Percentiles rank a stretch among this genome's conserved stretches.
These are phyloP conservation scores for Itoplectis maculator DNA, from an alignment of 2,888 invertebrate species.

Conservation along the genomic window DNA sequence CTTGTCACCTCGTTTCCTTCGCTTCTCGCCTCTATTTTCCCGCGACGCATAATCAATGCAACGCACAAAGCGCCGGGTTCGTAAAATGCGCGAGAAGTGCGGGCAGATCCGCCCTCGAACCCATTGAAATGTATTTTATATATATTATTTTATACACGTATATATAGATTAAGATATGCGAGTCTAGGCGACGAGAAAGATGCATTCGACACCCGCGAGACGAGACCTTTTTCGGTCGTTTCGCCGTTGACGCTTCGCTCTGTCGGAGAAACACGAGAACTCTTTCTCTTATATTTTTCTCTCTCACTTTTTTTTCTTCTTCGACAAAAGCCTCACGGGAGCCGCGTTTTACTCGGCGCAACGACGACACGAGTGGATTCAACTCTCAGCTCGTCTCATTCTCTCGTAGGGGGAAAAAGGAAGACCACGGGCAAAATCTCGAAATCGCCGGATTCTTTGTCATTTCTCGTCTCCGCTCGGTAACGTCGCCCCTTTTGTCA, in stretches of 20 bases:
- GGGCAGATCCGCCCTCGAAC: constrained; percentile 23
- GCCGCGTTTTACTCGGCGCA: constrained; percentile 76
- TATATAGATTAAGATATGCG: constrained; percentile 33
- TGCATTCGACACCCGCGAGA: constrained; percentile 74
- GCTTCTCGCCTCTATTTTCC: constrained; percentile 46
- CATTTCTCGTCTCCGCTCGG: constrained; percentile 35
- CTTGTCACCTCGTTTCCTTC: constrained; percentile 50
- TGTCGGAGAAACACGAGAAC: constrained; percentile 67
- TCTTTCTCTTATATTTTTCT: too few relatives aligned
- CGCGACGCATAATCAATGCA: constrained; percentile 73
- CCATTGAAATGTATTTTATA: too few relatives aligned
- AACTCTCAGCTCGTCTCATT: constrained; percentile 44
- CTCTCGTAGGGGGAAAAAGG: constrained; percentile 11
- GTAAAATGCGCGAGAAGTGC: constrained; percentile 22
- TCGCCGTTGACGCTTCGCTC: constrained; percentile 54
- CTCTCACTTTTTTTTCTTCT: too few relatives aligned
- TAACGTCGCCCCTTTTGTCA: constrained; percentile 77
- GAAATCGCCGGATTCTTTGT: constrained; percentile 68
- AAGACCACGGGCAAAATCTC: constrained; percentile 52
- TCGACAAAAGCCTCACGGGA: constrained; percentile 56
- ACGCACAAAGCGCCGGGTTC: constrained; percentile 67
- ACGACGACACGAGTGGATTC: constrained; percentile 61
- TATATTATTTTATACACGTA: too few relatives aligned
- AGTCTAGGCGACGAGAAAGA: constrained; percentile 40
- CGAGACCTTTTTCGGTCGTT: constrained; percentile 36